These are phyloP conservation scores for Caenorhabditis inopinata DNA, from an alignment of 1,140 invertebrate genomes.

Conservation along the genomic window DNA sequence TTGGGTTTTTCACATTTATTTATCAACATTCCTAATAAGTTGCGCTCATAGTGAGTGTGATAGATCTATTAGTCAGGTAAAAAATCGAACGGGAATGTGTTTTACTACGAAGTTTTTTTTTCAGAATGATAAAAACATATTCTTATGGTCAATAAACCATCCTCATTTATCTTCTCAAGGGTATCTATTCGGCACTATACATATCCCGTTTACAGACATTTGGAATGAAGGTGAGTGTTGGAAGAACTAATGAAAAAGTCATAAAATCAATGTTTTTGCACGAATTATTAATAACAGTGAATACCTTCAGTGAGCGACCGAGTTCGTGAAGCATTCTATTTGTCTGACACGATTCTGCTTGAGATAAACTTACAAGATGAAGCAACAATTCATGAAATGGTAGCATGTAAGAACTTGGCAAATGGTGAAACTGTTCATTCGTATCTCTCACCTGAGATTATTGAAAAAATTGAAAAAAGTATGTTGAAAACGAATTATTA, in stretches of 20 bases:
- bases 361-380: conserved; percentile 42
- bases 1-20: background rate
- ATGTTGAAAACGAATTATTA: background rate
- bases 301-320: conserved; percentile 37
- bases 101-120: background rate
- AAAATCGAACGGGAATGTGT: no score
- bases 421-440: conserved; percentile 32
- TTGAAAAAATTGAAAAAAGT: conserved; percentile 31
- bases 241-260: background rate
- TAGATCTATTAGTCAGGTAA: no score
- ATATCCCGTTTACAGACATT: conserved; percentile 37
- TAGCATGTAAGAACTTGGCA: conserved; percentile 39
- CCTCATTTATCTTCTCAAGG: background rate
- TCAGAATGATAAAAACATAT: conserved; percentile 21
- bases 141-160: conserved; percentile 38
- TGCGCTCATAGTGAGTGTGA: background rate
- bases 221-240: conserved; percentile 40
- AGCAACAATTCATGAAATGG: conserved; percentile 25
- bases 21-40: background rate
- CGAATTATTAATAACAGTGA: background rate
- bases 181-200: conserved; percentile 43
- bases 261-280: no score
- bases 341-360: conserved; percentile 18
- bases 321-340: conserved; percentile 34
- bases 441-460: conserved; percentile 14